A percentile compares a stretch with the other conserved stretches of the same genome.
phyloP scores from a whole-genome alignment of 2,797 vertebrate species.

The Scolopax rusticola region DNA sequence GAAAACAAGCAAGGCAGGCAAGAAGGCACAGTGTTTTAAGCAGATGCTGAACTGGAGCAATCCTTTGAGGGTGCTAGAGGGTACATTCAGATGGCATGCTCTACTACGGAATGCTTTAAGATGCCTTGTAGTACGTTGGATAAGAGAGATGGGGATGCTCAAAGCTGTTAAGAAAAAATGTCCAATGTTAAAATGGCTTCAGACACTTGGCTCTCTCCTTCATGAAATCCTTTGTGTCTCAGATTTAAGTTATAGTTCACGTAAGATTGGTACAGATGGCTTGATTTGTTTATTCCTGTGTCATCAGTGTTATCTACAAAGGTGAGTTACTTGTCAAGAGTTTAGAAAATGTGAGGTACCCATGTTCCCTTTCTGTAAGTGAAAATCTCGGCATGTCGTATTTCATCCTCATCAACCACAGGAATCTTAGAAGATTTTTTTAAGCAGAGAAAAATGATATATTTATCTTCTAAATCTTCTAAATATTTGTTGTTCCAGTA shows the following conservation, averaged over 20 bases:
- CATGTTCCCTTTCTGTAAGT: background rate
- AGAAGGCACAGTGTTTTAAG: background rate
- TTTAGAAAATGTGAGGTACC: background rate
- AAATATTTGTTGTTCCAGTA: background rate
- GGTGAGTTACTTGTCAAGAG: conserved; percentile 26
- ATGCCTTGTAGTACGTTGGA: background rate
- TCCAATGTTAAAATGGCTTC: background rate
- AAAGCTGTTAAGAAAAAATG: background rate
- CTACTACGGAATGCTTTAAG: background rate
- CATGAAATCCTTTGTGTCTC: background rate
- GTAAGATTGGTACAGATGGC: background rate
- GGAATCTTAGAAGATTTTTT: background rate
- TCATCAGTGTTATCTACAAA: background rate
- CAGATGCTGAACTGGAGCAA: background rate
- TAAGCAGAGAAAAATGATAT: background rate
- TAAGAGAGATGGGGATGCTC: background rate
- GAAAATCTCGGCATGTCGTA: background rate
- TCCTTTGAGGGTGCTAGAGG: conserved; percentile 12
- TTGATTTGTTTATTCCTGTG: background rate
- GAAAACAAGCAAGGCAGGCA: background rate
- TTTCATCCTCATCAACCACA: background rate
- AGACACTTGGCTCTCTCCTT: background rate
- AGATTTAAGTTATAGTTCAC: background rate
- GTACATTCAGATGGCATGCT: background rate
- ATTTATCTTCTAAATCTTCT: background rate